Conservation (phyloP, 2,797 vertebrate genomes). For the Novumbra hubbsi region DNA sequence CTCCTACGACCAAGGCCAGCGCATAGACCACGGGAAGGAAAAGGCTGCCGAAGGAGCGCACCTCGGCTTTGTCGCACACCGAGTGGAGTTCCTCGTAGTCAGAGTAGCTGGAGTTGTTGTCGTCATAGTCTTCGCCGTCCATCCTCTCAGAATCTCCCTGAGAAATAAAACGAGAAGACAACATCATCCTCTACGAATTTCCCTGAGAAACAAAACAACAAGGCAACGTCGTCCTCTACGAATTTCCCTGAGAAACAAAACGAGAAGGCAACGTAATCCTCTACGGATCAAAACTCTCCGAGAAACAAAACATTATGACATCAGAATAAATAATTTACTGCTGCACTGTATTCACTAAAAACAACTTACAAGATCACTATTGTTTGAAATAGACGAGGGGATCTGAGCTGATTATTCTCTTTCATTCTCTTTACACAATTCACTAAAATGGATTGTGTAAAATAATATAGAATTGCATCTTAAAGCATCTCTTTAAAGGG, state of each 20-base stretch:
- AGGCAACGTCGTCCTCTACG: background rate
- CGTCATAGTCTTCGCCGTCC: constrained; percentile 53
- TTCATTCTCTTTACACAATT: too few relatives aligned
- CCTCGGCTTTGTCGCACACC: constrained; percentile 83
- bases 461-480: background rate
- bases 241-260: background rate
- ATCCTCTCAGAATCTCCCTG: constrained; percentile 42
- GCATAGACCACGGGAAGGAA: constrained; percentile 87
- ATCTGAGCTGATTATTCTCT: too few relatives aligned
- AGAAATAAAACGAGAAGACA: background rate
- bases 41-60: constrained; percentile 81
- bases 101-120: too few relatives aligned
- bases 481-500: background rate
- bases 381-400: background rate
- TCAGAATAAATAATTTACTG: background rate
- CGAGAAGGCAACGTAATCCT: background rate
- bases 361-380: background rate
- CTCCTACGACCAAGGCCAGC: constrained; percentile 79
- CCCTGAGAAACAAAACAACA: background rate
- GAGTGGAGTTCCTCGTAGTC: too few relatives aligned
- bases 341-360: background rate
- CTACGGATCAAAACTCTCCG: background rate
- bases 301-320: background rate
- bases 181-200: background rate
- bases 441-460: background rate